Percentiles rank a stretch among this genome's conserved stretches.
Evolutionary conservation across 2,888 invertebrate species (phyloP).

Genomic region (Charanyca ferruginea): DNA sequence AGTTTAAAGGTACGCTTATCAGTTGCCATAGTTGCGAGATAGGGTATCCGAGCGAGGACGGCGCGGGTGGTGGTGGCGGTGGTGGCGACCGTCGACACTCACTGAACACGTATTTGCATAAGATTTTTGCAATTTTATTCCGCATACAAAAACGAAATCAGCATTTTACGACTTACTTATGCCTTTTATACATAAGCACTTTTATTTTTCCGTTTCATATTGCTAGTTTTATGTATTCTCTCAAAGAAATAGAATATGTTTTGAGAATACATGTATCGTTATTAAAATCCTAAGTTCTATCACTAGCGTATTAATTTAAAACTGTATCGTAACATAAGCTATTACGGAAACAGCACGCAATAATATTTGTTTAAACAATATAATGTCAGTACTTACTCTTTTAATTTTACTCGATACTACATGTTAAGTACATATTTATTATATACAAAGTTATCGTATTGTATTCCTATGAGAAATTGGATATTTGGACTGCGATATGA

Average conservation of each 20-base stretch:
- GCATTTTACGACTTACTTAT: constrained; percentile 68
- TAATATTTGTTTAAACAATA: constrained; percentile 57
- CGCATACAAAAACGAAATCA: constrained; percentile 66
- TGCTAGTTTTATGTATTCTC: constrained; percentile 58
- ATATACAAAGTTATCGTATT: not conserved
- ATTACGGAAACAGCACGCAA: constrained; percentile 51
- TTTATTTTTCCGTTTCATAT: constrained; percentile 56
- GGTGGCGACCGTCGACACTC: constrained; percentile 49
- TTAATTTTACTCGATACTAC: not conserved
- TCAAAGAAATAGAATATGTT: constrained; percentile 55
- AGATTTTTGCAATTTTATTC: constrained; percentile 69
- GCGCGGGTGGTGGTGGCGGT: constrained; percentile 12
- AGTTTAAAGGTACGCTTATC: constrained; percentile 57
- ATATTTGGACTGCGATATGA: constrained; percentile 47
- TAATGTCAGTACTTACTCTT: not conserved
- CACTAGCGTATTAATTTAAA: constrained; percentile 61
- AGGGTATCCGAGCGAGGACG: constrained; percentile 47
- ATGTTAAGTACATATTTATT: not conserved
- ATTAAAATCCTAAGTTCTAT: constrained; percentile 57
- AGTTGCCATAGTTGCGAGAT: constrained; percentile 53
- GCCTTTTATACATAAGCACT: constrained; percentile 54
- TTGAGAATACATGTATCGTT: constrained; percentile 56
- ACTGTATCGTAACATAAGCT: constrained; percentile 62
- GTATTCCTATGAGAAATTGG: constrained; percentile 15
- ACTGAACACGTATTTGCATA: constrained; percentile 68